These are phyloP conservation scores for Drosophila niveifrons DNA, from an alignment of 2,888 invertebrate genomes.

Conservation along the genomic window DNA sequence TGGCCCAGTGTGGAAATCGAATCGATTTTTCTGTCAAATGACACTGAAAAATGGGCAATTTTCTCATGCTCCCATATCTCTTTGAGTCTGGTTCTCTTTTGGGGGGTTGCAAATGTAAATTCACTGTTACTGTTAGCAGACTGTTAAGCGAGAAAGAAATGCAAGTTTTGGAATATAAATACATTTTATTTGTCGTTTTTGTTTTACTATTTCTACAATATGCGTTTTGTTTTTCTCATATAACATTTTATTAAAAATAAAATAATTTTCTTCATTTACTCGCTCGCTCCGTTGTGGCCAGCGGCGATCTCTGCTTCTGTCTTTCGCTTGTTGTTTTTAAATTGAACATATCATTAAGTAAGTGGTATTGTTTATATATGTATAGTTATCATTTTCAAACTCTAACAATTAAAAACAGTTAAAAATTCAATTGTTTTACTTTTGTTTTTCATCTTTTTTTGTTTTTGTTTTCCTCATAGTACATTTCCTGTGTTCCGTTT, in stretches of 20 bases:
- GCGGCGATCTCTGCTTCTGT: slow-evolving; percentile 58
- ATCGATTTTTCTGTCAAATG: slow-evolving; percentile 83
- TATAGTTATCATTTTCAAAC: slow-evolving; percentile 69
- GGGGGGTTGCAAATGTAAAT: slow-evolving; percentile 67
- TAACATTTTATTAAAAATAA: slow-evolving; percentile 79
- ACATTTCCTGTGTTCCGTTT: slow-evolving; percentile 64
- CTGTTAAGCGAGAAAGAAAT: slow-evolving; percentile 5
- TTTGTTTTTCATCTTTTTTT: slow-evolving; percentile 29
- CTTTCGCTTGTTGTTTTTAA: slow-evolving; percentile 58
- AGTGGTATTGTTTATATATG: slow-evolving; percentile 61
- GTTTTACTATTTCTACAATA: slow-evolving; percentile 73
- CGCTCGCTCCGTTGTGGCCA: slow-evolving; percentile 29
- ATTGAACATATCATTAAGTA: slow-evolving; percentile 74
- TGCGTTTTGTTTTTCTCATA: slow-evolving; percentile 64
- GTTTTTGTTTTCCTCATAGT: slow-evolving; percentile 54
- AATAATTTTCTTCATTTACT: slow-evolving; percentile 64
- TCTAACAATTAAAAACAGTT: slow-evolving; percentile 82
- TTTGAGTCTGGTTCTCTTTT: slow-evolving; percentile 7
- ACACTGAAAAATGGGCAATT: slow-evolving; percentile 79
- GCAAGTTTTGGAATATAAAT: slow-evolving; percentile 76
- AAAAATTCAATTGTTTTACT: slow-evolving; percentile 71
- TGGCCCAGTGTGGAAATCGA: slow-evolving; percentile 77
- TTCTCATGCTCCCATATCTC: slow-evolving; percentile 38
- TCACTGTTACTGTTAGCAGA: slow-evolving; percentile 16
- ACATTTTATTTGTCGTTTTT: slow-evolving; percentile 83